A percentile compares a stretch with the other conserved stretches of the same genome.
These are phyloP conservation scores for Morus bassanus DNA, from an alignment of 2,797 vertebrate genomes.

Conservation along the genomic window DNA sequence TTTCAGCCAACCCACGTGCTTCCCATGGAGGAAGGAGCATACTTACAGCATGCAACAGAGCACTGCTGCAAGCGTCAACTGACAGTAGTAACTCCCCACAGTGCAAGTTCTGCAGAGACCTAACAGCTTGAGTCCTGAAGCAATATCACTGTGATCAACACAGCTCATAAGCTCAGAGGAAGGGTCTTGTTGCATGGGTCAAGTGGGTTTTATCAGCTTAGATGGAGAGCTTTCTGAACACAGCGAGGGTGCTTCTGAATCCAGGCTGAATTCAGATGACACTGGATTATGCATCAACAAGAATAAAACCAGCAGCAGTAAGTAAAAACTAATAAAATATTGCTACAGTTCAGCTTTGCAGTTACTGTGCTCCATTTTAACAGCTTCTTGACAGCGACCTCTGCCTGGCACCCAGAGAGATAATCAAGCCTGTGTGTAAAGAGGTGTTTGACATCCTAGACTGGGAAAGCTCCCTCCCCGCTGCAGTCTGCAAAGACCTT, in stretches of 20 bases:
- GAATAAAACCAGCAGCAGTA: not conserved
- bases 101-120: rapidly evolving
- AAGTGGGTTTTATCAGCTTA: not conserved
- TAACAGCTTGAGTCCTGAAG: not conserved
- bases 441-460: not conserved
- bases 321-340: not conserved
- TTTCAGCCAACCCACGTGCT: not conserved
- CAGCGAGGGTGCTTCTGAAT: not conserved
- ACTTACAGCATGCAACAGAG: not conserved
- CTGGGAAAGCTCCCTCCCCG: rapidly evolving
- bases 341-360: not conserved
- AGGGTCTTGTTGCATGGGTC: not conserved
- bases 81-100: too few relatives aligned
- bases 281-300: not conserved
- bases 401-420: not conserved
- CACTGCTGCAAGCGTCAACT: not conserved
- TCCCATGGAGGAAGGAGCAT: not conserved
- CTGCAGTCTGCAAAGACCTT: not conserved
- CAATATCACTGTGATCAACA: not conserved
- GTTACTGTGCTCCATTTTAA: not conserved
- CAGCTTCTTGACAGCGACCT: not conserved
- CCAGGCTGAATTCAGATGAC: not conserved
- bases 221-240: not conserved
- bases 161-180: too few relatives aligned
- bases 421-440: not conserved